Evolutionary conservation across 2,888 invertebrate genomes (phyloP).

Genomic region (Acanthacorydalis orientalis): DNA sequence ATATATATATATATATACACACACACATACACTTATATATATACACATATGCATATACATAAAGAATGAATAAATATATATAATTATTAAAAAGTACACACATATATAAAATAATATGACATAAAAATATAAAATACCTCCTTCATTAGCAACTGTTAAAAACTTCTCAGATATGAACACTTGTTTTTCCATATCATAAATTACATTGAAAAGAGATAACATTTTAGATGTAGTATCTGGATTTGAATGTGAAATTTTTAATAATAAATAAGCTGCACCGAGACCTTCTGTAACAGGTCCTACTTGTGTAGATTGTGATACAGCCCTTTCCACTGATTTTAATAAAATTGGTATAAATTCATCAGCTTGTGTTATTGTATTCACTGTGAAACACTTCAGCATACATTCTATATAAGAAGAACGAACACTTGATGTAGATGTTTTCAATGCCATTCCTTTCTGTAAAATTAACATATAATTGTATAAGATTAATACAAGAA

Average conservation of each 20-base stretch:
- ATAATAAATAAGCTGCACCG: conserved; percentile 46
- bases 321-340: conserved; percentile 58
- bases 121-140: conserved; percentile 28
- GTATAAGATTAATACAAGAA: too few relatives aligned
- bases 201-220: conserved; percentile 45
- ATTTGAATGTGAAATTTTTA: conserved; percentile 40
- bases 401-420: conserved; percentile 65
- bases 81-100: conserved; percentile 1
- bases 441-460: conserved; percentile 61
- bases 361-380: conserved; percentile 27
- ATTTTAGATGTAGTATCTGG: conserved; percentile 30
- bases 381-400: conserved; percentile 42
- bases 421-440: conserved; percentile 58
- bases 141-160: conserved; percentile 50
- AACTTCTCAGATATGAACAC: conserved; percentile 71
- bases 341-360: conserved; percentile 43
- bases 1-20: too few relatives aligned
- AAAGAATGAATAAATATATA: neutral
- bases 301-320: conserved; percentile 54
- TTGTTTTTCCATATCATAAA: conserved; percentile 61
- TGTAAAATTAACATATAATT: neutral
- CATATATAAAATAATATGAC: too few relatives aligned
- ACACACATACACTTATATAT: too few relatives aligned
- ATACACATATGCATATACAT: neutral
- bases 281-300: conserved; percentile 54